Evolutionary conservation across 2,797 vertebrate species (phyloP), one percentile per base, ranked within the genome.

Genomic region (Epinephelus coioides): DNA sequence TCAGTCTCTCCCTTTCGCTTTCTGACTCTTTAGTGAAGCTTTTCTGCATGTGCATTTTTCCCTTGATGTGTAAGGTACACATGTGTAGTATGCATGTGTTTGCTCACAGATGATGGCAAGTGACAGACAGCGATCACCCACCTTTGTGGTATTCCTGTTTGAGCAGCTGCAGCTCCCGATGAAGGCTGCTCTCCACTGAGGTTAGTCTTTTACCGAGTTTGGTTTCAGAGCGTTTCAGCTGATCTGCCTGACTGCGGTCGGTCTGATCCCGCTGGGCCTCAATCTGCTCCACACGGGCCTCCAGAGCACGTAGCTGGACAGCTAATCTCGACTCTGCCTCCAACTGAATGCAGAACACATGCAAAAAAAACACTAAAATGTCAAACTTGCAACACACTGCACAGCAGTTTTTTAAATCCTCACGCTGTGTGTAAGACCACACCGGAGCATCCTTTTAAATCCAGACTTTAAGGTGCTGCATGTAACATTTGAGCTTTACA

Each of bases 131-230:
- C 1, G 51, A 76, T 74, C 75, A 66, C 93, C 91, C 82, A 97
- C 96, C 96, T 94, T 95, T 94, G 91, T 95, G 94, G 76, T 97
- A 95, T 60, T 97, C 94, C 50, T 84, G 94, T 87, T 95, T 95
- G 83, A 97, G 95, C 94, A 96, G 94, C 87, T 96, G 94, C 78
- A 97, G 85, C 88, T 96, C 95, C 60, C 88, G 89, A 88, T 94
- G 94, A 51, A 97, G 88, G 81, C 84, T 82, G 67, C 86, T 94
- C 94, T 97, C 95, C 83, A 96, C 68, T 51, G 90, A 92, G 59
- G 34, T 82, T 46, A 96, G 89, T 82, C 88, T 95, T 75, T 84
- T 82, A 25, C 69, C 74, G 34, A 96, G 81, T 90, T 92, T 95
- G 73, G 91, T 92, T 59, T 95, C 95, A 6, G 73, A 87, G 4